Base-by-base conservation (phyloP, 1,140 invertebrate genomes). In the Halotydeus destructor region DNA sequence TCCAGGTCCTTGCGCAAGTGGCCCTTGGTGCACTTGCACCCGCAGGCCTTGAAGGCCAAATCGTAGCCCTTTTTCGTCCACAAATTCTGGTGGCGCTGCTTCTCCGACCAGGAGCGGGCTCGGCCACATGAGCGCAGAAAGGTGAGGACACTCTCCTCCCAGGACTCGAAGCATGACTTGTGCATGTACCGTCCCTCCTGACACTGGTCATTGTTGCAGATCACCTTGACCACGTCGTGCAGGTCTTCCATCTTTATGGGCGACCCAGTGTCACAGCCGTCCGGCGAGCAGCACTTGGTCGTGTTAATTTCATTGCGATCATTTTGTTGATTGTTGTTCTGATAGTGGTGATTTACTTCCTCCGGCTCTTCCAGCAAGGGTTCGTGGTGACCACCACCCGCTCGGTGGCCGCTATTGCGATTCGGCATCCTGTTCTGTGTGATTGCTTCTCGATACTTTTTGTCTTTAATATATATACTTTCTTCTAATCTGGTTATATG, bases 21-120 rank as follows among this genome's bases (percentile, higher is more conserved):
- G 1, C 88, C 88, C 5, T 82, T 67, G 0, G 78, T 79, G 61
- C 88, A 70, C 37, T 59, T 60, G 49, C 68, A 70, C 75, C 52
- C 77, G 71, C 66, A 86, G 74, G 50, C 77, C 72, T 69, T 85
- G 80, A 32, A 84, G 24, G 84, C 82, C 55, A 91, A 62, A 59
- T 96, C 86, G 63, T 91, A 93, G 11, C 85, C 86, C 60, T 89
- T 89, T 61, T 93, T 91, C 28, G 85, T 91, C 88, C 88, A 96
- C 41, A 96, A 63, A 57, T 94, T 89, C 62, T 93, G 85, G 48
- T 80, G 70, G 14, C 85, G 69, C 60, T 94, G 85, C 34, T 83
- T 69, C 57, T 93, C 85, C 21, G 81, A 85, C 86, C 86, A 93
- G 39, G 77, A 82, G 14, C 85, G 69, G 2, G 84, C 84, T 14